Evolutionary conservation across 2,113 vertebrate species (phyloP).

Genomic region (Scopus umbretta): DNA sequence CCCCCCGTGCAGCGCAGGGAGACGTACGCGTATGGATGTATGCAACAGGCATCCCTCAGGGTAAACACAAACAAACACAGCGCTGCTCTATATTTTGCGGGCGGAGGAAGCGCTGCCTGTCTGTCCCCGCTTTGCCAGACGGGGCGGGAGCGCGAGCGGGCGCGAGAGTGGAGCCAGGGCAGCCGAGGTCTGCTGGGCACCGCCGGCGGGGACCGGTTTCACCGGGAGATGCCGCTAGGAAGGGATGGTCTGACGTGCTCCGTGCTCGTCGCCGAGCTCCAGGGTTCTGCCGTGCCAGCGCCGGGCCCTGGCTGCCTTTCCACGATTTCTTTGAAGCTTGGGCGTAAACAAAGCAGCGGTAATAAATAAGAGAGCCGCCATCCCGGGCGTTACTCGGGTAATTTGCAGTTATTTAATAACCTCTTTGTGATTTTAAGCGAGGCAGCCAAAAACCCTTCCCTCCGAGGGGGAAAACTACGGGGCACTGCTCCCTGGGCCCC

Average conservation of each 20-base stretch:
- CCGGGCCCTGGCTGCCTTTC: not conserved
- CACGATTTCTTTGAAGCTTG: not conserved
- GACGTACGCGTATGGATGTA: accelerated
- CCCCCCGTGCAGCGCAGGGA: not conserved
- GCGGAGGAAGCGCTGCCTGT: not conserved
- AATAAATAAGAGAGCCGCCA: not conserved
- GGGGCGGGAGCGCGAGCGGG: not conserved
- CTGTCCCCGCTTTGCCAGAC: not conserved
- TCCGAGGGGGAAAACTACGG: not conserved
- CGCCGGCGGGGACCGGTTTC: accelerated
- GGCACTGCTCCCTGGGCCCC: not conserved
- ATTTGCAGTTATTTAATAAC: not conserved
- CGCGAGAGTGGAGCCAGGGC: not conserved
- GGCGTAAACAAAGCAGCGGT: not conserved
- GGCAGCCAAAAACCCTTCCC: not conserved
- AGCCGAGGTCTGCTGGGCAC: no score
- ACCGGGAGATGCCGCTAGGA: not conserved
- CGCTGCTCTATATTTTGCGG: not conserved
- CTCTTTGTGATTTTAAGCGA: not conserved
- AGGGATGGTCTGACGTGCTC: not conserved
- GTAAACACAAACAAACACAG: not conserved
- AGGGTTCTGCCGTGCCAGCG: not conserved
- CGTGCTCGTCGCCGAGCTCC: accelerated
- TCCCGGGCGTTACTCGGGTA: not conserved
- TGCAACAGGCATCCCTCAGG: not conserved